phyloP scores from a whole-genome alignment of 2,797 vertebrate species.

The Pseudochirops cupreus region DNA sequence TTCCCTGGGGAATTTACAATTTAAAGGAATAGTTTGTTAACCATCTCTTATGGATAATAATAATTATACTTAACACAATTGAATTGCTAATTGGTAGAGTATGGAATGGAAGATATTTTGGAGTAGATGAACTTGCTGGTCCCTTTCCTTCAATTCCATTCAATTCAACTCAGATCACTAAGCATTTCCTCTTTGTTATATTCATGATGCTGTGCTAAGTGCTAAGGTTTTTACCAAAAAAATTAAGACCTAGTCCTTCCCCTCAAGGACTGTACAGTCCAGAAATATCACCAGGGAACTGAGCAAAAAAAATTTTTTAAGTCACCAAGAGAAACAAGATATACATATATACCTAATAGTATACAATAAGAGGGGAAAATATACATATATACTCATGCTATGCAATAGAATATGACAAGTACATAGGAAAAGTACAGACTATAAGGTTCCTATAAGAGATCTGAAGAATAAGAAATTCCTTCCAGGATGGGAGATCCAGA shows the following conservation, averaged over 20 bases:
- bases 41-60: not conserved
- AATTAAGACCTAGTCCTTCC: not conserved
- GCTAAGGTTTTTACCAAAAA: not conserved
- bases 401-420: not conserved
- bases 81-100: not conserved
- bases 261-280: not conserved
- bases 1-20: not conserved
- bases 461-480: not conserved
- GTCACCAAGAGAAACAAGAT: not conserved
- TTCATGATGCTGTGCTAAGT: not conserved
- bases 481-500: not conserved
- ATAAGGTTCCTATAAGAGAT: not conserved
- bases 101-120: not conserved
- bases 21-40: not conserved
- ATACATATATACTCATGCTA: too few relatives aligned
- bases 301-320: not conserved
- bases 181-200: not conserved
- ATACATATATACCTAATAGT: not conserved
- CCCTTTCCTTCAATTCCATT: not conserved
- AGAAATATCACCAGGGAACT: not conserved
- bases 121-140: not conserved
- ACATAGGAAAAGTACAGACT: not conserved
- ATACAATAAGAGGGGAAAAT: not conserved
- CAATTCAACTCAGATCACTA: not conserved
- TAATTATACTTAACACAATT: not conserved